These are phyloP conservation scores for Paratilapia polleni DNA, from an alignment of 2,113 vertebrate species.

Conservation along the genomic window DNA sequence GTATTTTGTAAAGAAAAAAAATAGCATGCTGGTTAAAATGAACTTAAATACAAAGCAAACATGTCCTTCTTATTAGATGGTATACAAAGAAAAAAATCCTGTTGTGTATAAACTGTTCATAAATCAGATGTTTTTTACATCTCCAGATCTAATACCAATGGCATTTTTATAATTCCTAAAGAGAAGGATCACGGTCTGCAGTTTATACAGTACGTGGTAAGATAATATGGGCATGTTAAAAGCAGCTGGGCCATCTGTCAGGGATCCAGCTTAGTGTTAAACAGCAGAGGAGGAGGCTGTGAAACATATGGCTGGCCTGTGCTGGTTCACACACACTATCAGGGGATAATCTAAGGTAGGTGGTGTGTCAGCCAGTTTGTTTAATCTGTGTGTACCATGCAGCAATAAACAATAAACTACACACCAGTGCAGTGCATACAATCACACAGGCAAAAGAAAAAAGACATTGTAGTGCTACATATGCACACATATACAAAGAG, in stretches of 20 bases:
- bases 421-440: not conserved
- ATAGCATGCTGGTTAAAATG: not conserved
- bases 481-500: not conserved
- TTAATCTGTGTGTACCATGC: not conserved
- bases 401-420: not conserved
- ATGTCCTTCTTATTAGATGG: not conserved
- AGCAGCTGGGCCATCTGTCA: slow-evolving; percentile 54
- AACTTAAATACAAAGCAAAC: not conserved
- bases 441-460: not conserved
- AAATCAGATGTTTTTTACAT: not conserved
- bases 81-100: not conserved
- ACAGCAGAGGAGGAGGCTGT: slow-evolving; percentile 18
- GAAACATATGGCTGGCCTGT: slow-evolving; percentile 28
- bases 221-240: slow-evolving; percentile 39
- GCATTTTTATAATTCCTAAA: not conserved
- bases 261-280: slow-evolving; percentile 32
- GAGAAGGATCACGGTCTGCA: not conserved
- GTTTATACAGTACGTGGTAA: slow-evolving; percentile 17
- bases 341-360: slow-evolving; percentile 17
- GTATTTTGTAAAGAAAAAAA: not conserved
- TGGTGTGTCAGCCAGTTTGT: not conserved
- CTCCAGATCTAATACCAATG: not conserved
- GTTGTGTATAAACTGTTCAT: not conserved
- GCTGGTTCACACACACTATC: slow-evolving; percentile 36
- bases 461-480: not conserved